Base-by-base conservation (phyloP, 2,888 invertebrate species). In the Chrysopilus asiliformis region DNA sequence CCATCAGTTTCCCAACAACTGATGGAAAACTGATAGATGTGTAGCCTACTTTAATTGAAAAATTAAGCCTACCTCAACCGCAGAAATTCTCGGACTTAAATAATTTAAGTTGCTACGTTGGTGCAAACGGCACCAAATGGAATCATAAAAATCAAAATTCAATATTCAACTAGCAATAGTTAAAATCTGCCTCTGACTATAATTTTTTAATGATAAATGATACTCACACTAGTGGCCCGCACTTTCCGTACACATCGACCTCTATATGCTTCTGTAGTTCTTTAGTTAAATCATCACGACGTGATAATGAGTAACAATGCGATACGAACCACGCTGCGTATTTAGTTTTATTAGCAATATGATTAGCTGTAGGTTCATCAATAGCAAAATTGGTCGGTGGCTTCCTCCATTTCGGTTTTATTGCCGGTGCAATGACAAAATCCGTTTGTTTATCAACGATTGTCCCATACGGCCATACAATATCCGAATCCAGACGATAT, bases 201-300 rank as follows among this genome's bases (percentile, higher is more conserved):
- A n/a, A n/a, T n/a, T n/a, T n/a, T n/a, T n/a, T n/a, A n/a, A 25
- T n/a, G 10, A n/a, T 7, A 20, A 9, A 29, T n/a, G 4, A 17
- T 29, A 46, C 44, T 48, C 37, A 68, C 47, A 47, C 55, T 3
- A 56, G 45, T 1, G 48, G 44, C 1, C 76, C 76, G 51, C 79
- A 80, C 2, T 49, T 50, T n/a, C 78, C 79, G 49, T 66, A 77
- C 14, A 77, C 63, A 50, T 77, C 76, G 10, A 79, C 68, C 2
- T 60, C 46, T 12, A 80, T 67, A 50, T 70, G 58, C 40, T 68
- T 65, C 31, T 65, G 58, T 28, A 83, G 53, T 41, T 67, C 69
- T 35, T 53, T 39, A 6, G 61, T 64, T 36, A 68, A 53, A 7
- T 53, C 32, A 40, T 66, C 62, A 12, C 73, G 58, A 12, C 53